Evolutionary conservation across 1,140 invertebrate species (phyloP), one percentile per base, ranked within the genome.

Genomic region (Colletes gigas): DNA sequence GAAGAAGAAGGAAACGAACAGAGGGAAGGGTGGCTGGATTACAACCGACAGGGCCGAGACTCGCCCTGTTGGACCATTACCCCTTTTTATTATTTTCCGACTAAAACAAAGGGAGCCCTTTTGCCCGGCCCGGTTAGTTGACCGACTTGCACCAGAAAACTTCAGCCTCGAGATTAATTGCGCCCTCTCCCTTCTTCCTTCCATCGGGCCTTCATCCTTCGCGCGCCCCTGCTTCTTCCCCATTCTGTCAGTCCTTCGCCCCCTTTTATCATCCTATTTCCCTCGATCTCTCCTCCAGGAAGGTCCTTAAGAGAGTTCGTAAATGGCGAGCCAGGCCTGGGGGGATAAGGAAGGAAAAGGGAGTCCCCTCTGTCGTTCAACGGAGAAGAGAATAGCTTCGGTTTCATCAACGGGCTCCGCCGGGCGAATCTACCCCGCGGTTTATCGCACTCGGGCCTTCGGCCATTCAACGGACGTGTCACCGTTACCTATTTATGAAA

Each of bases 51-150:
- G 70, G 60, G 41, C 60, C 52, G 70, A 72, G 41, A 79, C 60
- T 79, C 47, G 60, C 63, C 78, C 78, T 75, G 63, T 80, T 75
- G 78, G 78, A 68, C 72, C 71, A 80, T 80, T 75, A 80, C 76
- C 55, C 75, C 63, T 79, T 70, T 86, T 87, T 86, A 86, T 83
- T 76, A 83, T 83, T 83, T 77, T 83, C 79, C 62, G 73, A 65
- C 63, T 81, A 83, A 86, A 81, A 81, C 77, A 73, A 85, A 78
- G 72, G 69, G 72, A 65, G n/a, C 74, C 84, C 62, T 78, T 67
- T 60, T 81, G 59, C 71, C 19, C 54, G 21, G 72, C 54, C 60
- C 50, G 59, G 47, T 69, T 74, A 79, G 72, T 78, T 78, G 81
- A 69, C 68, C 76, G 76, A 78, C 81, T 87, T 72, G 84, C 78